phyloP scores from a whole-genome alignment of 2,113 vertebrate genomes.

The Gambusia affinis region DNA sequence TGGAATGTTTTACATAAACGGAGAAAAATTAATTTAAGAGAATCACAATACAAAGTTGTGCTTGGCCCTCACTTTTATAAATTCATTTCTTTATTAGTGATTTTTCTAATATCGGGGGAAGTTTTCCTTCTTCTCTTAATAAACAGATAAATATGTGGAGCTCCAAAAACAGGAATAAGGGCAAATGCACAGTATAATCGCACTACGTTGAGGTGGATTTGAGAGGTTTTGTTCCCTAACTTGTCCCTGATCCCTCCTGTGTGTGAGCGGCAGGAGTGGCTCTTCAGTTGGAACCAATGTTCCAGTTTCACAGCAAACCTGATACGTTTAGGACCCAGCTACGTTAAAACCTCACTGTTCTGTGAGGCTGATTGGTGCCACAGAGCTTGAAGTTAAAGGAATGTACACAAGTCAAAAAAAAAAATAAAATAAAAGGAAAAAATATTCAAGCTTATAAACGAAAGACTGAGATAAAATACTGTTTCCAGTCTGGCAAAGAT shows the following conservation, averaged over 20 bases:
- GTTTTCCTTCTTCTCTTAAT: slow-evolving; percentile 19
- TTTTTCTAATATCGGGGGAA: not conserved
- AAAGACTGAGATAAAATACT: slow-evolving; percentile 68
- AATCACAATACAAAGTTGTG: slow-evolving; percentile 69
- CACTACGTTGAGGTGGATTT: slow-evolving; percentile 38
- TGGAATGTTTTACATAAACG: slow-evolving; percentile 71
- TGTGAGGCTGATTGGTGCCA: slow-evolving; percentile 50
- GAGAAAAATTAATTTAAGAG: slow-evolving; percentile 30
- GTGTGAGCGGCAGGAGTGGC: slow-evolving; percentile 44
- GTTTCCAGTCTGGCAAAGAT: slow-evolving; percentile 71
- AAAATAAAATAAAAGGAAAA: not conserved
- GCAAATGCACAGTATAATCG: slow-evolving; percentile 10
- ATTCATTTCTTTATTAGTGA: not conserved
- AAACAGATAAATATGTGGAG: slow-evolving; percentile 8
- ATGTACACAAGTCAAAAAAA: slow-evolving; percentile 71
- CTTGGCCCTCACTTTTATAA: slow-evolving; percentile 56
- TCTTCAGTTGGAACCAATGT: slow-evolving; percentile 62
- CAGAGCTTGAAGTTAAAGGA: slow-evolving; percentile 65
- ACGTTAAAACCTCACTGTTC: slow-evolving; percentile 61
- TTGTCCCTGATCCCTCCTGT: slow-evolving; percentile 66
- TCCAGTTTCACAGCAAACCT: slow-evolving; percentile 74
- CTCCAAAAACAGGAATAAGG: slow-evolving; percentile 38
- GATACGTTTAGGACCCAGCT: slow-evolving; percentile 11
- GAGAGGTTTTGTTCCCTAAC: slow-evolving; percentile 52
- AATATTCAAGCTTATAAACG: slow-evolving; percentile 57